Conservation (phyloP, 2,113 vertebrate species). For the Aptenodytes patagonicus region DNA sequence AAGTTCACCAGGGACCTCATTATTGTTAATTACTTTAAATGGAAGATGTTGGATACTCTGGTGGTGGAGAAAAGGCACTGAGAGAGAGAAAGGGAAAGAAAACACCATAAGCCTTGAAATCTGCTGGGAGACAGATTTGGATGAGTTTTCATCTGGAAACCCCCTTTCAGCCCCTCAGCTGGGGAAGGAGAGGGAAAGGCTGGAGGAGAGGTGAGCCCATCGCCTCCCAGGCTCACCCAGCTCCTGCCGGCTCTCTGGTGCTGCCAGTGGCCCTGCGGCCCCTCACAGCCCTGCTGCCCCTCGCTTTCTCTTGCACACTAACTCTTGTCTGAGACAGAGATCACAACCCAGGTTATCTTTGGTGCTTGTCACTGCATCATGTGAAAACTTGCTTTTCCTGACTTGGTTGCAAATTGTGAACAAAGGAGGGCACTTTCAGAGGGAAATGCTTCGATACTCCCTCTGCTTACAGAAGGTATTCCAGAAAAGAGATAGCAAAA, state of each 20-base stretch:
- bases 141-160: background rate
- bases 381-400: background rate
- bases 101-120: background rate
- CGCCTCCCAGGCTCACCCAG: background rate
- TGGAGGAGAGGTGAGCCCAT: background rate
- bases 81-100: background rate
- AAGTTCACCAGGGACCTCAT: background rate
- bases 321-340: background rate
- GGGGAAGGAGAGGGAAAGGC: background rate
- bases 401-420: background rate
- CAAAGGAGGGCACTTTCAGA: background rate
- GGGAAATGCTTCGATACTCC: background rate
- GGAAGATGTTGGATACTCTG: background rate
- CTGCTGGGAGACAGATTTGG: background rate
- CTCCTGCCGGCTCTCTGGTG: background rate
- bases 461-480: background rate
- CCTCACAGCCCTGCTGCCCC: background rate
- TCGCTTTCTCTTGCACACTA: background rate
- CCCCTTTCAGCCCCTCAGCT: background rate
- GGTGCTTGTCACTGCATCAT: background rate
- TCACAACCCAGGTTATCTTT: background rate
- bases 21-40: constrained; percentile 14
- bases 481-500: background rate
- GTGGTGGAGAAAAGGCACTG: background rate
- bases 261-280: background rate